phyloP scores from a whole-genome alignment of 2,113 vertebrate species.

The Chloropsis hardwickii region DNA sequence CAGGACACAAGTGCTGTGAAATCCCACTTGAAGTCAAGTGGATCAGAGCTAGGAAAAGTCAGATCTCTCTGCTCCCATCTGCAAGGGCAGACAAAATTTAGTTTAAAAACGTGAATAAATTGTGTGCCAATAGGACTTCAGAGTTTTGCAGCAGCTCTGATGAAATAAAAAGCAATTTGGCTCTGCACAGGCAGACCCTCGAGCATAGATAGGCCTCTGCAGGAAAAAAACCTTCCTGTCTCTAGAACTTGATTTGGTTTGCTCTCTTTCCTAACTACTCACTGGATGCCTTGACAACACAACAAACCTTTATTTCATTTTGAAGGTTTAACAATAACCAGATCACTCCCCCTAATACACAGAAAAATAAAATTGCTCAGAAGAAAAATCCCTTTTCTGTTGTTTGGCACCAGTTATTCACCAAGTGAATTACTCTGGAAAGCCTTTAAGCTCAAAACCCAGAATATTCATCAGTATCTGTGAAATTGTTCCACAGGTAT shows the following conservation, averaged over 20 bases:
- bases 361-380: background rate
- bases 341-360: background rate
- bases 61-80: background rate
- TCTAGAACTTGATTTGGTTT: background rate
- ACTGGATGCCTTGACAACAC: background rate
- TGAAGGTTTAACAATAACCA: background rate
- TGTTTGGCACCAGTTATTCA: background rate
- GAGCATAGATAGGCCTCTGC: background rate
- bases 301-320: background rate
- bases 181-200: background rate
- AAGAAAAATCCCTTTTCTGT: background rate
- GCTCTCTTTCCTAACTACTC: background rate
- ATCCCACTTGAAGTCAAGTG: background rate
- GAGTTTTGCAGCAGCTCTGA: background rate
- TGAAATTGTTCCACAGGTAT: background rate
- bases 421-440: background rate
- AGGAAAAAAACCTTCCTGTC: background rate
- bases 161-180: background rate
- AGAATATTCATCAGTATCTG: background rate
- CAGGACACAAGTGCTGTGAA: background rate
- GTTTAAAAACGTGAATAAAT: background rate
- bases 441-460: background rate
- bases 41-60: background rate
- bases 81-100: background rate
- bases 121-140: background rate